Base-by-base conservation (phyloP, 1,140 invertebrate species). In the Prorops nasuta region DNA sequence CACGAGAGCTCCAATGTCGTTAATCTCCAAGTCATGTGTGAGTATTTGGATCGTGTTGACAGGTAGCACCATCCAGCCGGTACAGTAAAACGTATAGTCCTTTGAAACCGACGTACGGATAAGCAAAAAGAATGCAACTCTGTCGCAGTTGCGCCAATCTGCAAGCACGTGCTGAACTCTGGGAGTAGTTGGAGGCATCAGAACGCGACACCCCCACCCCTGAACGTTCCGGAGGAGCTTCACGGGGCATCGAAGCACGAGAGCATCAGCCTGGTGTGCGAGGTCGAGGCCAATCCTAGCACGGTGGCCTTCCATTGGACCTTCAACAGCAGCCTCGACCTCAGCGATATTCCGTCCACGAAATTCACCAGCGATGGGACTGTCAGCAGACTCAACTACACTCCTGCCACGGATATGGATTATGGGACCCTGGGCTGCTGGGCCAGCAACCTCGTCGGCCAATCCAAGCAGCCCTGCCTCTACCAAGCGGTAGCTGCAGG, bases 351-450 rank as follows among this genome's bases (percentile, higher is more conserved):
- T 49, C 70, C 80, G 3, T 62, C 70, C 10, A 66, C 69, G 3
- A 64, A 71, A 16, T 80, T 70, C 56, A 79, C 74, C 14, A 79
- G 70, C 55, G 66, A 76, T 1, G 78, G 79, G 3, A 77, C 77
- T 2, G 67, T 75, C 21, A 83, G 80, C 47, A 74, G 74, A 12
- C 71, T 84, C 17, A 81, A 78, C 47, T 85, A 84, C 64, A 81
- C 79, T 0, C 81, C 84, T 0, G 71, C 66, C 20, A 78, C 75
- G 14, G 83, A 84, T 56, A 74, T 80, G 63, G 89, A 92, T 74
- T 92, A 91, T 71, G 90, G 89, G 18, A 87, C 84, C 43, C 77
- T 92, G 6, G 81, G 86, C 43, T 92, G 90, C 60, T 87, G 87
- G 77, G 89, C 86, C 0, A 82, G 79, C 58, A 92, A 92, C 72